Percentiles rank a stretch among this genome's conserved stretches.
phyloP scores from a whole-genome alignment of 2,797 vertebrate genomes.

The Sciaenops ocellatus region DNA sequence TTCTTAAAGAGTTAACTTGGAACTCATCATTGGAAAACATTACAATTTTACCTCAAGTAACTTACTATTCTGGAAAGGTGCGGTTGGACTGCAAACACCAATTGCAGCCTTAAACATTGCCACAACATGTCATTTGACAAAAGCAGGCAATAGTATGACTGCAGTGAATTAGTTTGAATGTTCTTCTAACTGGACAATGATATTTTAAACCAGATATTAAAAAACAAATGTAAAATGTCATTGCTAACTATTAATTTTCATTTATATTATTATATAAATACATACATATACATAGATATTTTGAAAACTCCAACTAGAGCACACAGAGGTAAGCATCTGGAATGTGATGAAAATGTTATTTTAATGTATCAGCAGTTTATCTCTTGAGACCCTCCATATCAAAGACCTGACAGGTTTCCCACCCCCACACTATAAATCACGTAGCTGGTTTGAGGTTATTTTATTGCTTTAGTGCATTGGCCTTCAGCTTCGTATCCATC shows the following conservation, averaged over 20 bases:
- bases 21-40: conserved; percentile 13
- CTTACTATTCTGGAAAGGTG: conserved; percentile 22
- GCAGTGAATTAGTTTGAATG: neutral
- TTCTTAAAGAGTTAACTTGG: conserved; percentile 20
- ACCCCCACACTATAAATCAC: conserved; percentile 44
- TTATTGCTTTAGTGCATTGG: conserved; percentile 59
- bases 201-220: neutral
- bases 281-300: neutral
- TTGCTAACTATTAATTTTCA: neutral
- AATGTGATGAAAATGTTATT: conserved; percentile 15
- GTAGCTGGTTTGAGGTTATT: conserved; percentile 56
- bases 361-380: conserved; percentile 26
- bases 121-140: conserved; percentile 10
- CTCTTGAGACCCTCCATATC: conserved; percentile 16
- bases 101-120: conserved; percentile 21
- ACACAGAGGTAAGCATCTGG: neutral
- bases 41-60: neutral
- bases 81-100: conserved; percentile 13
- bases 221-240: neutral
- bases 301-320: neutral
- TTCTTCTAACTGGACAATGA: neutral
- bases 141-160: neutral
- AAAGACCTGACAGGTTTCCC: conserved; percentile 24
- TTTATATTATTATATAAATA: neutral
- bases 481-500: conserved; percentile 58